Evolutionary conservation across 2,888 invertebrate species (phyloP), one percentile per base, ranked within the genome.

Genomic region (Drymonia ruficornis): DNA sequence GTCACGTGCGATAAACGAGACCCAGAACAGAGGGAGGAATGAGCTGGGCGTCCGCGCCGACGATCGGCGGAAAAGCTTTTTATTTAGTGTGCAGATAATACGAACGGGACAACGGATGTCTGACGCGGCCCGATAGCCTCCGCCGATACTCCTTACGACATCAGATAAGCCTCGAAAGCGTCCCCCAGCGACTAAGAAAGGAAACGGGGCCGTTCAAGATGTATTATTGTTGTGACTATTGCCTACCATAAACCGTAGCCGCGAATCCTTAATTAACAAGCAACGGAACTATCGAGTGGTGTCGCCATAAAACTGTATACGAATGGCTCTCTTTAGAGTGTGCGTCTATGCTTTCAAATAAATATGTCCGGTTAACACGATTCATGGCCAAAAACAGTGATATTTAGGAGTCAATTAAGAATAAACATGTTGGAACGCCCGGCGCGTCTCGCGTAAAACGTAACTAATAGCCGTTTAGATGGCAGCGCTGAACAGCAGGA

Each of bases 361-460:
- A 89, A 89, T 81, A 89, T 78, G 84, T 87, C 86, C 73, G 82
- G 81, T 84, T 81, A 80, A 86, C 79, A 76, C 83, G 86, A 88
- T 86, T 84, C 83, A 86, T 80, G 84, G 79, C 78, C 80, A 86
- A 89, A 78, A 87, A 87, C 83, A 84, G 87, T 78, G 76, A 86
- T 86, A 86, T 90, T 90, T 90, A 90, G 83, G 81, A 88, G 86
- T 84, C 83, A 87, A 91, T 89, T 86, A 87, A 81, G 80, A 80
- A 83, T 84, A 87, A 85, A 87, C 82, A 84, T 82, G 82, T 81
- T 78, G 78, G 78, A 80, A 84, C 83, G 77, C 81, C 82, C 71
- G 80, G 81, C 70, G 82, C 61, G 84, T 76, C 74, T 82, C 81
- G 84, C 84, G 86, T 90, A 87, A 88, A 89, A 83, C 77, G 81